A percentile compares a stretch with the other conserved stretches of the same genome.
Evolutionary conservation across 2,888 invertebrate genomes (phyloP).

Genomic region (Ashinkailepas kermadecensis): DNA sequence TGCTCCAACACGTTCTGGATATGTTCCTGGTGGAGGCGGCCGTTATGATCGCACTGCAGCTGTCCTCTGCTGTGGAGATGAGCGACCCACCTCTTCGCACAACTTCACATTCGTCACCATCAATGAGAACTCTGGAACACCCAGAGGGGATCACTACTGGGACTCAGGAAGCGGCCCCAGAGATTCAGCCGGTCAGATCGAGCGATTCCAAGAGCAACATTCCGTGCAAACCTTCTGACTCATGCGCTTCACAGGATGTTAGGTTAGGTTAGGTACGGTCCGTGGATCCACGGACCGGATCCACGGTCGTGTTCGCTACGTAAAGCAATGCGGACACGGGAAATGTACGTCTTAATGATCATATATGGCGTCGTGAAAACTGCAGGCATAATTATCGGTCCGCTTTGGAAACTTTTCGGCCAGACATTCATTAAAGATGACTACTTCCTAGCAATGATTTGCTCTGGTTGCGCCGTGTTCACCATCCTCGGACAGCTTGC

Average conservation of each 20-base stretch:
- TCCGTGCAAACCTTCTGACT: too few species aligned
- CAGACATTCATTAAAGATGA: conserved; percentile 46
- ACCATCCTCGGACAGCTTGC: conserved; percentile 44
- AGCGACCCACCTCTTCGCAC: background rate
- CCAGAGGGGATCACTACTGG: too few species aligned
- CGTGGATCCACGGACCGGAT: too few species aligned
- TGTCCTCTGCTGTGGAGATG: conserved; percentile 35
- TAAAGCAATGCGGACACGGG: too few species aligned
- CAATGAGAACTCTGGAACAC: too few species aligned
- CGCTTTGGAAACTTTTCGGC: conserved; percentile 44
- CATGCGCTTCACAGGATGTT: too few species aligned
- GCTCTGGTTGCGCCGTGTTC: conserved; percentile 45
- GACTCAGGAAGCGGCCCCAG: too few species aligned
- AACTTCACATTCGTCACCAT: too few species aligned
- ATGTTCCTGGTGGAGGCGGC: conserved; percentile 39
- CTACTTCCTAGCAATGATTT: conserved; percentile 45
- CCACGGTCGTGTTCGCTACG: too few species aligned
- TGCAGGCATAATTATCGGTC: conserved; percentile 39
- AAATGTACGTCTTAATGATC: conserved; percentile 34
- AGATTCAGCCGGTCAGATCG: too few species aligned
- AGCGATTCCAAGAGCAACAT: too few species aligned
- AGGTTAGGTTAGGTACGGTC: too few species aligned
- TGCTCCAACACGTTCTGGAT: conserved; percentile 39
- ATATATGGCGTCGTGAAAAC: conserved; percentile 39
- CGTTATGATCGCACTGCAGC: conserved; percentile 38